phyloP scores from a whole-genome alignment of 1,140 invertebrate genomes.

The Drosophila sucinea region DNA sequence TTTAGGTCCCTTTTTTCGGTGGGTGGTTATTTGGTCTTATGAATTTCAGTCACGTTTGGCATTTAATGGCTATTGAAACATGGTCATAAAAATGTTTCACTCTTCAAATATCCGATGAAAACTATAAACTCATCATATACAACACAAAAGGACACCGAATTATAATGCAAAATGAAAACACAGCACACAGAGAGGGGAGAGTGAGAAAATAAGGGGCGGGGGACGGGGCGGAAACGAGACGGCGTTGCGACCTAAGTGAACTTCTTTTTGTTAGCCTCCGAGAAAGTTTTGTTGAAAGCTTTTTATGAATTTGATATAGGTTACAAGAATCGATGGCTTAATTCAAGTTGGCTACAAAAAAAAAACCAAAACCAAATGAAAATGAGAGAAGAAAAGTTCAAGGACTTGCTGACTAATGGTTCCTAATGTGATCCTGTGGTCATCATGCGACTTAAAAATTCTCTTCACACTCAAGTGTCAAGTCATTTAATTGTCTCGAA shows the following conservation, averaged over 20 bases:
- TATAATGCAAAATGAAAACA: neutral
- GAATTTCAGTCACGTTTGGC: slow-evolving; percentile 16
- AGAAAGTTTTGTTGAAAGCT: slow-evolving; percentile 24
- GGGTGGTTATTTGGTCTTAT: neutral
- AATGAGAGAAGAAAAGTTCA: neutral
- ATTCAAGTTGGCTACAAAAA: neutral
- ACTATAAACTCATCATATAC: slow-evolving; percentile 15
- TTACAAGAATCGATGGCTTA: slow-evolving; percentile 24
- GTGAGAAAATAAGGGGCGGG: too few species aligned
- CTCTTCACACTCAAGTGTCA: neutral
- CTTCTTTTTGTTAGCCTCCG: slow-evolving; percentile 32
- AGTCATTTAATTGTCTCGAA: slow-evolving; percentile 25
- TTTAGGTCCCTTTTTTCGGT: neutral
- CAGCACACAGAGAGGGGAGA: neutral
- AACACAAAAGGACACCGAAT: neutral
- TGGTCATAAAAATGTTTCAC: slow-evolving; percentile 15
- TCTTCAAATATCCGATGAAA: slow-evolving; percentile 13
- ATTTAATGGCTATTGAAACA: slow-evolving; percentile 18
- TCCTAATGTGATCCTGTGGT: slow-evolving; percentile 44
- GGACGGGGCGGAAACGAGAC: neutral
- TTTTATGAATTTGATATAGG: slow-evolving; percentile 41
- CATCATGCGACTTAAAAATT: slow-evolving; percentile 22
- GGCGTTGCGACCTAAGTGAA: slow-evolving; percentile 43
- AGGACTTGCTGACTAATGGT: slow-evolving; percentile 21
- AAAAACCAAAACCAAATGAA: neutral